A percentile compares a stretch with the other conserved stretches of the same genome.
Evolutionary conservation across 2,113 vertebrate genomes (phyloP).

Genomic region (Chunga burmeisteri): DNA sequence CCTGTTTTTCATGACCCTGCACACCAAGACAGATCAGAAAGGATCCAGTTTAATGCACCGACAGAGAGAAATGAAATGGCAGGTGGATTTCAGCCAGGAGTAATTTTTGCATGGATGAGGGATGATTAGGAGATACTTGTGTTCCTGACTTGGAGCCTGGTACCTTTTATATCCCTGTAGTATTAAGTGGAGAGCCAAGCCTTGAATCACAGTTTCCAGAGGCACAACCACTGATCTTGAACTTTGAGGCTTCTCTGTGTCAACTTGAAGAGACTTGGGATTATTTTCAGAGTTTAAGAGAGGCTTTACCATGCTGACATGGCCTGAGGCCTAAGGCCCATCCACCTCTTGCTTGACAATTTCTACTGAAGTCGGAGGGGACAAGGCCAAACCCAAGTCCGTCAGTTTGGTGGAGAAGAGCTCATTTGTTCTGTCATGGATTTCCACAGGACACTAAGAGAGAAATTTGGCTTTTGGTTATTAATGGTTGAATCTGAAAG

Average conservation of each 20-base stretch:
- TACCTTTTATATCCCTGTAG: neutral
- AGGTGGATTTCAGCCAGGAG: neutral
- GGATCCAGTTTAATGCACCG: neutral
- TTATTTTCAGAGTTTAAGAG: neutral
- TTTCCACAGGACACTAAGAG: neutral
- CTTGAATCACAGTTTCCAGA: neutral
- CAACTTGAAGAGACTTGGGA: neutral
- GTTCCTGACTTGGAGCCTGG: neutral
- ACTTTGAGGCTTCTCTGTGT: neutral
- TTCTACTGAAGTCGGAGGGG: neutral
- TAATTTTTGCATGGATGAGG: neutral
- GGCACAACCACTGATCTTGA: neutral
- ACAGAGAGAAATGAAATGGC: neutral
- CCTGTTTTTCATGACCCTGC: neutral
- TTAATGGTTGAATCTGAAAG: neutral
- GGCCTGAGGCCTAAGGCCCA: neutral
- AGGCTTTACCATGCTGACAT: neutral
- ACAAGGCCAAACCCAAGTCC: neutral
- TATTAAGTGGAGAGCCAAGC: neutral
- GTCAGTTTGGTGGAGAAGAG: neutral
- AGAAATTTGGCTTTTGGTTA: neutral
- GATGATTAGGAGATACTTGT: neutral
- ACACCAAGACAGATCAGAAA: neutral
- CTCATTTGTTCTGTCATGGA: neutral
- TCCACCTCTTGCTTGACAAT: neutral